Conservation (phyloP, 2,797 vertebrate species). For the Cryptoprocta ferox region DNA sequence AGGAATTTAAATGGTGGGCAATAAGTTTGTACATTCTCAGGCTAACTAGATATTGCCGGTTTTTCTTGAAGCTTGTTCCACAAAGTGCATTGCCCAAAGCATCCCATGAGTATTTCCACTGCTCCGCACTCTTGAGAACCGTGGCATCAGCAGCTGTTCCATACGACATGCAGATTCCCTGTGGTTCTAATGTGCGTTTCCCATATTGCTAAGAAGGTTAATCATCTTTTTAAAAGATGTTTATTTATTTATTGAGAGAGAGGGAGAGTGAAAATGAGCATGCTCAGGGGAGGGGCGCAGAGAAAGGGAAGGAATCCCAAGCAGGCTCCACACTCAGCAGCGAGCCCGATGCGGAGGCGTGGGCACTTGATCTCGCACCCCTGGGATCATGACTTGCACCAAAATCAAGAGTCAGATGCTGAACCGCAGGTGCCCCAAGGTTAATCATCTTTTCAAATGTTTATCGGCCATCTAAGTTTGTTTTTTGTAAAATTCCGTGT, state of each 20-base stretch:
- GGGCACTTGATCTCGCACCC: too few relatives aligned
- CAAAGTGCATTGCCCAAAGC: background rate
- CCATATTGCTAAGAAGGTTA: background rate
- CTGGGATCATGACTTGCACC: too few relatives aligned
- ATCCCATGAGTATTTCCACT: background rate
- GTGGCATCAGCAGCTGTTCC: background rate
- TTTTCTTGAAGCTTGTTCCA: background rate
- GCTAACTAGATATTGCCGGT: background rate
- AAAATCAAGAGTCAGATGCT: too few relatives aligned
- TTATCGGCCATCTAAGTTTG: background rate
- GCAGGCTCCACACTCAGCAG: too few relatives aligned
- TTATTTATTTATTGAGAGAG: too few relatives aligned
- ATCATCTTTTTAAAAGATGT: background rate
- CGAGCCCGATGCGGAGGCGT: too few relatives aligned
- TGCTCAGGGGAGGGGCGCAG: too few relatives aligned
- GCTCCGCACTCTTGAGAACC: background rate
- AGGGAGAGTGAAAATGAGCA: too few relatives aligned
- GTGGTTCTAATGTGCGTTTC: background rate
- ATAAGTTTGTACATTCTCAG: background rate
- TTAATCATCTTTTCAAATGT: background rate
- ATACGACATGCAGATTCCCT: background rate
- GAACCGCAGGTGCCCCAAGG: too few relatives aligned
- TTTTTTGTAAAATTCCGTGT: background rate
- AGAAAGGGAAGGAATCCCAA: too few relatives aligned
- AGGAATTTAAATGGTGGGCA: background rate